Base-by-base conservation (phyloP, 1,140 invertebrate species). In the Metopolophium dirhodum region DNA sequence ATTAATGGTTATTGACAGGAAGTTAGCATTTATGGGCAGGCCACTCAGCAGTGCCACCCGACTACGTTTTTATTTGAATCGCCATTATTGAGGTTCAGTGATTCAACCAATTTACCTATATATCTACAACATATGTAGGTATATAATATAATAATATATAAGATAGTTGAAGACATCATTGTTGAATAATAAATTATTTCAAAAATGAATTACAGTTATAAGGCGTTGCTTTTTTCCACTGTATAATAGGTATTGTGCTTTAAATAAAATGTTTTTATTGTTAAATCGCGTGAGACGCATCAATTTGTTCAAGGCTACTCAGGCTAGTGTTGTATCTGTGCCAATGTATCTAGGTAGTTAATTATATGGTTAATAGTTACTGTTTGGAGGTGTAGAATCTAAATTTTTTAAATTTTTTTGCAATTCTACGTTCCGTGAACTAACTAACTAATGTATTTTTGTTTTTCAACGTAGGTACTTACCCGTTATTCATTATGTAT, bases 221-320 rank as follows among this genome's bases (percentile, higher is more conserved):
- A 85, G 82, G 35, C 35, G 82, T 85, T 85, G 8, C 82, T 83
- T 41, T 85, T 45, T 85, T 26, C 41, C 37, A 26, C 37, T 45
- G 8, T 41, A 26, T n/a, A n/a, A n/a, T n/a, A n/a, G n/a, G 14
- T 85, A 41, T 85, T 41, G 37, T 45, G 37, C 83, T 85, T 85
- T 37, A 85, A 85, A 41, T 85, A 4, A 45, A 85, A 85, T 45
- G 41, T 41, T 85, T 85, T 85, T 85, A 85, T 85, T 85, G 83
- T 85, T 85, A 26, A 41, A 85, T 85, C 37, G 83, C 83, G 83
- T 85, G 83, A 85, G 83, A 26, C 83, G 8, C 37, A 41, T 85
- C 83, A 41, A 45, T 85, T 85, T 85, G 41, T 85, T 85, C 83
- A 85, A 85, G 23, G 83, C 23, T 54, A 22, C 49, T 51, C 14